These are phyloP conservation scores for Carapus acus DNA, from an alignment of 2,797 vertebrate genomes.

Conservation along the genomic window DNA sequence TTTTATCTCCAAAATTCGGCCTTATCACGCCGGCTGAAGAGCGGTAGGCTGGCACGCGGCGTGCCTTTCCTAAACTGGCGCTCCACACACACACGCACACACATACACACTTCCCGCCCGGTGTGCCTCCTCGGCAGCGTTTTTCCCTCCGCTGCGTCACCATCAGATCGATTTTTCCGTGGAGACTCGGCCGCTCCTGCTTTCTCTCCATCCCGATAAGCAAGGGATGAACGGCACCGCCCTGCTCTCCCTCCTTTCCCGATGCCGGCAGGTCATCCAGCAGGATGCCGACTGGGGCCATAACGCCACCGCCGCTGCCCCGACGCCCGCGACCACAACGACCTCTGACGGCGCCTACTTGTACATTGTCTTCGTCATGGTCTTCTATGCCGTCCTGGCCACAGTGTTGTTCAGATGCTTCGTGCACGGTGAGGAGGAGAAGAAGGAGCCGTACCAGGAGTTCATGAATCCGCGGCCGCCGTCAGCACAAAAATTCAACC, in stretches of 20 bases:
- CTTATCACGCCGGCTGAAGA: constrained; percentile 62
- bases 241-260: constrained; percentile 57
- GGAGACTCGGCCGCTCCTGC: not conserved
- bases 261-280: constrained; percentile 57
- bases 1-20: constrained; percentile 54
- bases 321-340: constrained; percentile 44
- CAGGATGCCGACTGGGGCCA: constrained; percentile 65
- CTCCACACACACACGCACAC: too few species aligned
- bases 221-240: constrained; percentile 61
- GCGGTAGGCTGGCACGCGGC: constrained; percentile 50
- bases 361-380: constrained; percentile 86
- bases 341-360: constrained; percentile 86
- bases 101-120: constrained; percentile 26
- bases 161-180: constrained; percentile 3
- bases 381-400: constrained; percentile 85
- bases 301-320: constrained; percentile 26
- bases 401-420: constrained; percentile 84
- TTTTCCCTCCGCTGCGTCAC: constrained; percentile 10
- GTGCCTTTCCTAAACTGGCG: constrained; percentile 68
- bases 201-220: constrained; percentile 27
- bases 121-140: constrained; percentile 6
- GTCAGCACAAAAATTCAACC: constrained; percentile 69
- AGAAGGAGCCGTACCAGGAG: constrained; percentile 81
- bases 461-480: constrained; percentile 65
- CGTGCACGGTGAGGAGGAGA: constrained; percentile 68